phyloP scores from a whole-genome alignment of 2,888 invertebrate species.

The Cotesia congregata region DNA sequence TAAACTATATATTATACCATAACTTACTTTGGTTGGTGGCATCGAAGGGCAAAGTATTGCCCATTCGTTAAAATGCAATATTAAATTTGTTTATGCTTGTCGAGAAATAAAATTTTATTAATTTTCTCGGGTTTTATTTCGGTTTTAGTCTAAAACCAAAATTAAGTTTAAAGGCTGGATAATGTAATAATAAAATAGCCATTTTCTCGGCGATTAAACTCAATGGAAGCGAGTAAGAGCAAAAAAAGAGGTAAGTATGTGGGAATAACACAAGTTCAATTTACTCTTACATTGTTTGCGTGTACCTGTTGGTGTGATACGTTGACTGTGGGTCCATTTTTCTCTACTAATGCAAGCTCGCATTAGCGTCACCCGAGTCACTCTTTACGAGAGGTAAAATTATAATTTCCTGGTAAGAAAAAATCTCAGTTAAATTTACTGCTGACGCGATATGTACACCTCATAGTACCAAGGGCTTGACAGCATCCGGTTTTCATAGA shows the following conservation, averaged over 20 bases:
- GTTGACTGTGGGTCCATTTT: constrained; percentile 37
- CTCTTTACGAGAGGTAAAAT: constrained; percentile 57
- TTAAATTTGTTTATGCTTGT: neutral
- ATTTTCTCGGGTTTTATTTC: neutral
- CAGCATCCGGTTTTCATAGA: constrained; percentile 17
- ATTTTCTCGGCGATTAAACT: constrained; percentile 42
- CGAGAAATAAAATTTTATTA: neutral
- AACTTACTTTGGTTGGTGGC: neutral
- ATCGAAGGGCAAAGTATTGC: neutral
- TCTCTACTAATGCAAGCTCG: constrained; percentile 40
- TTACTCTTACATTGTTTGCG: constrained; percentile 8
- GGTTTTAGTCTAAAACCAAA: neutral
- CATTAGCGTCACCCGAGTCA: constrained; percentile 46
- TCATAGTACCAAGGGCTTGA: constrained; percentile 17
- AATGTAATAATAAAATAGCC: neutral
- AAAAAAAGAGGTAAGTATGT: neutral
- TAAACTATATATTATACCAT: too few relatives aligned
- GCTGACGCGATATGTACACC: constrained; percentile 47
- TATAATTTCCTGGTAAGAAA: constrained; percentile 57
- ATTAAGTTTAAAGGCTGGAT: neutral
- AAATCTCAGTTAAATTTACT: constrained; percentile 55
- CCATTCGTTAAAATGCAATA: neutral
- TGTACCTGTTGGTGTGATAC: neutral
- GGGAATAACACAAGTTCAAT: constrained; percentile 22
- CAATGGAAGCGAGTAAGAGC: neutral